A percentile compares a stretch with the other conserved stretches of the same genome.
Conservation (phyloP, 1,140 invertebrate species). For the Hetaerina americana region DNA sequence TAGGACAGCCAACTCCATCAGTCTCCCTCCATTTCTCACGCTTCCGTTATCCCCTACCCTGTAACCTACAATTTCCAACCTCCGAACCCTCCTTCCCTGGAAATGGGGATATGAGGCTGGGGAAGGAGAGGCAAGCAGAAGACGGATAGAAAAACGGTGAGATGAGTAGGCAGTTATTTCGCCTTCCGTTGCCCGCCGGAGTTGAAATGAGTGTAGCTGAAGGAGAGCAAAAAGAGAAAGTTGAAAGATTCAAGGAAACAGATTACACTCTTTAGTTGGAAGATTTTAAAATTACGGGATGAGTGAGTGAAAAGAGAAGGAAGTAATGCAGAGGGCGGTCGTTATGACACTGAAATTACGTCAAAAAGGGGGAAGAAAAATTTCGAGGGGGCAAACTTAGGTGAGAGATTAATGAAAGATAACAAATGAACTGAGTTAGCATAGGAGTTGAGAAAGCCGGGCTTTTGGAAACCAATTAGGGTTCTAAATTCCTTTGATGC, state of each 20-base stretch:
- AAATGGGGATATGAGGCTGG: too few species aligned
- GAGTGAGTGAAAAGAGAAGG: too few species aligned
- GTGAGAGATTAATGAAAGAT: too few species aligned
- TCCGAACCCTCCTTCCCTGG: too few species aligned
- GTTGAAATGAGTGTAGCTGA: background rate
- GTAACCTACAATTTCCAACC: background rate
- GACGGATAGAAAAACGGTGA: background rate
- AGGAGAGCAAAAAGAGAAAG: background rate
- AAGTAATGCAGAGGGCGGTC: too few species aligned
- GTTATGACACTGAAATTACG: too few species aligned
- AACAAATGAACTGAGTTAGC: too few species aligned
- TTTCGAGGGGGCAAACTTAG: background rate
- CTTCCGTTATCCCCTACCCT: background rate
- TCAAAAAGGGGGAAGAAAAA: background rate
- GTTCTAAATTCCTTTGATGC: too few species aligned
- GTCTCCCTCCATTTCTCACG: background rate
- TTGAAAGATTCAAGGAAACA: background rate
- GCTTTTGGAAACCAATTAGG: too few species aligned
- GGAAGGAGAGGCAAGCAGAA: too few species aligned
- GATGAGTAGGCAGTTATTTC: background rate
- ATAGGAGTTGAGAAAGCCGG: too few species aligned
- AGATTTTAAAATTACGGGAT: background rate
- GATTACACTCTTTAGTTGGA: too few species aligned
- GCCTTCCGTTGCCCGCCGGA: background rate
- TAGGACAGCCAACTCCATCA: background rate